phyloP scores from a whole-genome alignment of 2,888 invertebrate species.

The Choristoneura rosaceana region DNA sequence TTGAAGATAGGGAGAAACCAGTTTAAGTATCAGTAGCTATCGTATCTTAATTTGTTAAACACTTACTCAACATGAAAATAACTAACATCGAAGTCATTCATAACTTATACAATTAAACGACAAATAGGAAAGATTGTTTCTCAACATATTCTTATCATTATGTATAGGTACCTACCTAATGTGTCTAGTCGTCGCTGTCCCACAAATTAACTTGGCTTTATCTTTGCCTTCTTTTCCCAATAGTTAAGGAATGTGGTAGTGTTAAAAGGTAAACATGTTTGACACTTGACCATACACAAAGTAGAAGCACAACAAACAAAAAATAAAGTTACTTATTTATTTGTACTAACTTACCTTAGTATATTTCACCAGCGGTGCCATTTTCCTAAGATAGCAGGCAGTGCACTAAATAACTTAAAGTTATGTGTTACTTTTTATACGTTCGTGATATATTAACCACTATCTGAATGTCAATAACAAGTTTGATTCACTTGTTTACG shows the following conservation, averaged over 20 bases:
- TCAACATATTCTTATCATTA: no score
- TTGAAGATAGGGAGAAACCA: no score
- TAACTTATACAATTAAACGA: no score
- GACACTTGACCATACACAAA: neutral
- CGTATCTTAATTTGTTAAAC: no score
- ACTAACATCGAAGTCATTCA: no score
- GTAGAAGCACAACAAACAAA: neutral
- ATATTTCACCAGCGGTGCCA: conserved; percentile 59
- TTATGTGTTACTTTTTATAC: neutral
- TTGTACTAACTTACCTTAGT: conserved; percentile 51
- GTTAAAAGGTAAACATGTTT: neutral
- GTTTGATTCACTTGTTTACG: conserved; percentile 11
- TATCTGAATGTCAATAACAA: conserved; percentile 26
- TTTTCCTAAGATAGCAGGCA: conserved; percentile 34
- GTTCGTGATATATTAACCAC: neutral
- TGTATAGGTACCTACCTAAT: no score
- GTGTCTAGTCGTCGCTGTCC: no score
- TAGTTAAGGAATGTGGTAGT: neutral
- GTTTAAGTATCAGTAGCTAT: no score
- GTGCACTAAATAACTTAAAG: conserved; percentile 18
- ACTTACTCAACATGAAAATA: no score
- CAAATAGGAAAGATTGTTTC: no score
- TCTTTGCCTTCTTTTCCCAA: no score
- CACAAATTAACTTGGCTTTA: no score
- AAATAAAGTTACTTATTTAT: neutral